Evolutionary conservation across 2,888 invertebrate species (phyloP).

Genomic region (Notodonta ziczac): DNA sequence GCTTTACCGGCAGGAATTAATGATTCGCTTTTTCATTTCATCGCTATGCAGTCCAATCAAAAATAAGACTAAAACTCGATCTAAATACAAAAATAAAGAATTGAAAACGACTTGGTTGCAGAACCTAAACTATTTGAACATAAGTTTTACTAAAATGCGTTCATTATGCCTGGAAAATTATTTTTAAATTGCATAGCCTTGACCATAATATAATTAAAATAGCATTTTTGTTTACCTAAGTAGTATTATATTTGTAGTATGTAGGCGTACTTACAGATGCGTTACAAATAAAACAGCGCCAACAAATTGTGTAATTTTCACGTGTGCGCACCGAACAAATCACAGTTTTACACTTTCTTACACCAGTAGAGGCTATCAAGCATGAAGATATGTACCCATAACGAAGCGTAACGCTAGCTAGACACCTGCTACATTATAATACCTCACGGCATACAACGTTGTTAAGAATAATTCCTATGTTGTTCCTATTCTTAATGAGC

Average conservation of each 20-base stretch:
- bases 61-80: no score
- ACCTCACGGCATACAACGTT: neutral
- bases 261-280: neutral
- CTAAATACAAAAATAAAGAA: no score
- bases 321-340: slow-evolving; percentile 12
- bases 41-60: no score
- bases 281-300: slow-evolving; percentile 26
- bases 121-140: no score
- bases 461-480: neutral
- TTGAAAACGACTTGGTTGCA: no score
- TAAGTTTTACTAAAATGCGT: no score
- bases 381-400: slow-evolving; percentile 18
- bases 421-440: neutral
- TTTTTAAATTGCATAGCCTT: no score
- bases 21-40: neutral
- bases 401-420: neutral
- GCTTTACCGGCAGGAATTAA: neutral
- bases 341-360: slow-evolving; percentile 27
- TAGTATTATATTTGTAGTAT: neutral
- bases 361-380: slow-evolving; percentile 16
- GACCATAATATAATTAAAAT: no score
- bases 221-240: slow-evolving; percentile 1
- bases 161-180: no score
- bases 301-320: slow-evolving; percentile 31
- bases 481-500: neutral